Percentiles rank a stretch among this genome's conserved stretches.
Evolutionary conservation across 2,888 invertebrate species (phyloP).

Genomic region (Caenorhabditis sp.): DNA sequence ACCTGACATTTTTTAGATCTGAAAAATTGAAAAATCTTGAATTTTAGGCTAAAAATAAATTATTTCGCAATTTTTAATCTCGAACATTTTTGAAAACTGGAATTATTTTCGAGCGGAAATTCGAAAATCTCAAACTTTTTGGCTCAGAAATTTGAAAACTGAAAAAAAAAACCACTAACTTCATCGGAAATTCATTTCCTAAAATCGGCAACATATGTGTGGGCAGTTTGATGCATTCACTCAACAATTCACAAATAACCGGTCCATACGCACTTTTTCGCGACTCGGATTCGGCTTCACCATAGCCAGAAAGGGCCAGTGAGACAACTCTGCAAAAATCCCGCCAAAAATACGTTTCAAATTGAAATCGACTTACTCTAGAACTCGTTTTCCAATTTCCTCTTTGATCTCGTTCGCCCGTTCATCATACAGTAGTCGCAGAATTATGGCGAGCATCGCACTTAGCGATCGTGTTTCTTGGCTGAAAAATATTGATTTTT

Average conservation of each 20-base stretch:
- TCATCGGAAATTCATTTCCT: slow-evolving; percentile 42
- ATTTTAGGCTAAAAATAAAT: too few species aligned
- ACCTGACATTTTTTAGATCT: too few species aligned
- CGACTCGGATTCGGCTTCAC: slow-evolving; percentile 39
- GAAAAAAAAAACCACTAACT: slow-evolving; percentile 8
- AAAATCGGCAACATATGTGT: slow-evolving; percentile 38
- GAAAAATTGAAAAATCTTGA: too few species aligned
- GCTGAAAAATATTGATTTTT: slow-evolving; percentile 20
- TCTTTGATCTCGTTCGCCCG: slow-evolving; percentile 38
- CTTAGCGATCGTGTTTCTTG: slow-evolving; percentile 49
- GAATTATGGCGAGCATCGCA: slow-evolving; percentile 51
- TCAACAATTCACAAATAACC: slow-evolving; percentile 46
- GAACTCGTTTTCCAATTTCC: slow-evolving; percentile 37
- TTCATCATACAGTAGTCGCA: slow-evolving; percentile 45
- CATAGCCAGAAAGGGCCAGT: slow-evolving; percentile 38
- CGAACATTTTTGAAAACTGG: background rate
- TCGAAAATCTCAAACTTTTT: background rate
- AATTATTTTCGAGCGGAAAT: too few species aligned
- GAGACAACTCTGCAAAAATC: slow-evolving; percentile 45
- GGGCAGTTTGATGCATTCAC: slow-evolving; percentile 42
- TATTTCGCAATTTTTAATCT: background rate
- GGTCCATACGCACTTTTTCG: slow-evolving; percentile 45
- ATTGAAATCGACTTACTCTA: slow-evolving; percentile 48
- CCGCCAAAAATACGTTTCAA: background rate
- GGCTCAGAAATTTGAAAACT: slow-evolving; percentile 4